Conservation (phyloP, 92 coral and sea anemone genomes). For the Nematostella vectensis region DNA sequence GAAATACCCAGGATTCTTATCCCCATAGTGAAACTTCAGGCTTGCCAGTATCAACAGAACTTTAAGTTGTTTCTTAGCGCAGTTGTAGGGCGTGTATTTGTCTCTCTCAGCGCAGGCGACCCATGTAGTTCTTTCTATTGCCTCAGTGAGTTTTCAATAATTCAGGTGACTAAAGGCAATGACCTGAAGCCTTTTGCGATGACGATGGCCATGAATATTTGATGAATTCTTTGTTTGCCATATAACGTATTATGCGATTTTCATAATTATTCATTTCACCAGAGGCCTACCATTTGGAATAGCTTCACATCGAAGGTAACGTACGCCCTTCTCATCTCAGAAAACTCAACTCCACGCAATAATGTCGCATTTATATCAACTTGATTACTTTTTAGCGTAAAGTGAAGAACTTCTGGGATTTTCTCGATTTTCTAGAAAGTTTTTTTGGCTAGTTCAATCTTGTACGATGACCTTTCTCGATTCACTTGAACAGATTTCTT, state of each 20-base stretch:
- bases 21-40: neutral
- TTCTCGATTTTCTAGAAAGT: no score
- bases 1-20: neutral
- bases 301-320: slow-evolving; percentile 22
- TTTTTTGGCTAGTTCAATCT: no score
- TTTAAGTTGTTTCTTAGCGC: no score
- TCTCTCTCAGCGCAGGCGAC: slow-evolving; percentile 2
- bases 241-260: slow-evolving; percentile 73
- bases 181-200: slow-evolving; percentile 55
- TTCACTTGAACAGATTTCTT: no score
- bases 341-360: no score
- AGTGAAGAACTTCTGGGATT: no score
- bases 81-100: no score
- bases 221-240: slow-evolving; percentile 49
- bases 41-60: no score
- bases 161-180: slow-evolving; percentile 37
- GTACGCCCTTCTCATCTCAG: neutral
- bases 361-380: no score
- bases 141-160: slow-evolving; percentile 49
- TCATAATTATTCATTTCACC: slow-evolving; percentile 64
- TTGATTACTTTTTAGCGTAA: no score
- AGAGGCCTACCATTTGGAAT: slow-evolving; percentile 44
- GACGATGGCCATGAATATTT: slow-evolving; percentile 58
- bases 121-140: slow-evolving; percentile 23
- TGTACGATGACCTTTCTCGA: no score